These are phyloP conservation scores for Drosophila kikkawai DNA, from an alignment of 1,140 invertebrate genomes.

Conservation along the genomic window DNA sequence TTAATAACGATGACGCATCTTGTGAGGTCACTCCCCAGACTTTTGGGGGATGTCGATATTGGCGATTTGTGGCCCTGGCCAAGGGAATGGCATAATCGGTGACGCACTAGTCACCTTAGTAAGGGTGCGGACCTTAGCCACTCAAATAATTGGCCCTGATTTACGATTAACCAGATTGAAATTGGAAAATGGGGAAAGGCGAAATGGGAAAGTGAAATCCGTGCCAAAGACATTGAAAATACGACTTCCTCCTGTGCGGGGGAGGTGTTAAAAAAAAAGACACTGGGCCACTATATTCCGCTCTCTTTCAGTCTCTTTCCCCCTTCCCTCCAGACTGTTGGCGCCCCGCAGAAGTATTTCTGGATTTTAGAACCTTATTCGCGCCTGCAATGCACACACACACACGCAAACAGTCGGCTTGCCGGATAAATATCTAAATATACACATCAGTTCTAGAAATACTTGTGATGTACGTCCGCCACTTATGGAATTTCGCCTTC, in stretches of 20 bases:
- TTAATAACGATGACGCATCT: constrained; percentile 76
- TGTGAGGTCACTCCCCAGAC: constrained; percentile 66
- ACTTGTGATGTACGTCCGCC: constrained; percentile 56
- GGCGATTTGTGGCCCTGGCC: constrained; percentile 31
- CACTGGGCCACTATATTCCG: not conserved
- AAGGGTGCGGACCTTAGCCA: constrained; percentile 30
- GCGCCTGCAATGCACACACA: constrained; percentile 29
- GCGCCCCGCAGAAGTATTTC: constrained; percentile 22
- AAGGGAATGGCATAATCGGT: constrained; percentile 35
- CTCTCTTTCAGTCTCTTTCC: not conserved
- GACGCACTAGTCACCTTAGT: constrained; percentile 56
- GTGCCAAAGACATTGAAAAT: constrained; percentile 65
- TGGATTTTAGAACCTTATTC: constrained; percentile 39
- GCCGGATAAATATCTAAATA: constrained; percentile 45
- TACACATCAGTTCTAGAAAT: constrained; percentile 32
- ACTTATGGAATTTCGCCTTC: constrained; percentile 66
- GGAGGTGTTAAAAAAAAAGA: constrained; percentile 1
- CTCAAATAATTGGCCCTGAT: constrained; percentile 67
- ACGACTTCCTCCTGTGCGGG: constrained; percentile 43
- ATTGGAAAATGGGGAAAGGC: constrained; percentile 23
- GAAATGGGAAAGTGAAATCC: constrained; percentile 23
- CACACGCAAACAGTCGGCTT: constrained; percentile 2
- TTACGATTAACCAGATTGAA: constrained; percentile 31
- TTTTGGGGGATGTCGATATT: constrained; percentile 48
- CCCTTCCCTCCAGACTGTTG: constrained; percentile 1